Percentiles rank a stretch among this genome's conserved stretches.
These are phyloP conservation scores for Tanypteryx hageni DNA, from an alignment of 2,888 invertebrate species.

Conservation along the genomic window DNA sequence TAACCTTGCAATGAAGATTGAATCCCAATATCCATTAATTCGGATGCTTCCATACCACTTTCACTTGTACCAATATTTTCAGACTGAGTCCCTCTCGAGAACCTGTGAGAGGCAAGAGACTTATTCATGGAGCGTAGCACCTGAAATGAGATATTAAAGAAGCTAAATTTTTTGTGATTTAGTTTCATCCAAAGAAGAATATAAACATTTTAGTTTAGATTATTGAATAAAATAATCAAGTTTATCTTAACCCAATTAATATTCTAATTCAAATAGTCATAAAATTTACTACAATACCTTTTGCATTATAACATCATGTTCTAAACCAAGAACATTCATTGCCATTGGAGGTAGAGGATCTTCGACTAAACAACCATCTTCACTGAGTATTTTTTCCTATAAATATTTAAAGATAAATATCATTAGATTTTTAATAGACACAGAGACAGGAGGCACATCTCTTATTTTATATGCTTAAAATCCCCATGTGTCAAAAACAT, in stretches of 20 bases:
- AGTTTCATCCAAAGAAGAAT: not conserved
- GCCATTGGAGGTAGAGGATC: slow-evolving; percentile 83
- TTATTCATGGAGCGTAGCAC: not conserved
- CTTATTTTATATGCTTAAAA: too few species aligned
- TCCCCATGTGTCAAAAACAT: too few species aligned
- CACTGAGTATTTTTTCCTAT: slow-evolving; percentile 71
- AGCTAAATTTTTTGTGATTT: too few species aligned
- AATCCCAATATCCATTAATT: not conserved
- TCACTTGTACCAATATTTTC: not conserved
- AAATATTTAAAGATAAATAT: slow-evolving; percentile 3
- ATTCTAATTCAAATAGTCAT: not conserved
- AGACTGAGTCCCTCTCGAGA: not conserved
- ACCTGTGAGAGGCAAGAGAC: not conserved
- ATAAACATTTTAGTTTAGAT: not conserved
- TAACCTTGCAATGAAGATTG: not conserved
- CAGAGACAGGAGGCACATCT: too few species aligned
- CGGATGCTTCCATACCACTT: not conserved
- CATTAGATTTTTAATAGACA: not conserved
- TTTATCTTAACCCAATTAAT: not conserved
- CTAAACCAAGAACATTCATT: slow-evolving; percentile 83
- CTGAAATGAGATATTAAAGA: not conserved
- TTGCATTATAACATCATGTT: slow-evolving; percentile 82
- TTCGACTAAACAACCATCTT: slow-evolving; percentile 73
- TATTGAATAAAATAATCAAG: not conserved
- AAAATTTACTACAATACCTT: slow-evolving; percentile 71